phyloP scores from a whole-genome alignment of 2,888 invertebrate genomes.

The Linnaemya vulpina region DNA sequence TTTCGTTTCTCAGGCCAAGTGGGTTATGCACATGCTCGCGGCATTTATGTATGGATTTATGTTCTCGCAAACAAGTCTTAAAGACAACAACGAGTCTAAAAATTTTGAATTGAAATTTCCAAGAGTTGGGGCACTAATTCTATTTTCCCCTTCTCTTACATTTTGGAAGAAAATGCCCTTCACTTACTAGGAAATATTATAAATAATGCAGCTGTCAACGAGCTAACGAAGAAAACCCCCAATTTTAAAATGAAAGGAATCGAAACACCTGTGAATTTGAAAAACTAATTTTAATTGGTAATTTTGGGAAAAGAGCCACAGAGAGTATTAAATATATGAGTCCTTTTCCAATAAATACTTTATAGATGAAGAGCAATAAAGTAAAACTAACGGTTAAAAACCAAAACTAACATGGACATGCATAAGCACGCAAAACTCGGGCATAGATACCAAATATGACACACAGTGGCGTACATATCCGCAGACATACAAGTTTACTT shows the following conservation, averaged over 20 bases:
- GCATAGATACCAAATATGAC: slow-evolving; percentile 36
- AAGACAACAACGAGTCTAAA: not conserved
- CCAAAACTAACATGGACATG: slow-evolving; percentile 53
- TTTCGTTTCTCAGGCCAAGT: too few relatives aligned
- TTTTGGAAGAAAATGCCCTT: not conserved
- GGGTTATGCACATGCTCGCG: not conserved
- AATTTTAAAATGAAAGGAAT: slow-evolving; percentile 35
- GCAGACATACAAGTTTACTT: not conserved
- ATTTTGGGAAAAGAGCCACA: not conserved
- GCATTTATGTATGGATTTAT: not conserved
- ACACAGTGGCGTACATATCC: not conserved
- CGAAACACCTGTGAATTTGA: slow-evolving; percentile 59
- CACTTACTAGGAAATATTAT: slow-evolving; percentile 4
- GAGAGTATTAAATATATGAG: not conserved
- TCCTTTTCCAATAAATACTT: not conserved
- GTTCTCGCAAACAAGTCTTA: not conserved
- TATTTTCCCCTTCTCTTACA: not conserved
- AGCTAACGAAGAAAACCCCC: not conserved
- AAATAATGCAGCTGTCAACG: slow-evolving; percentile 12
- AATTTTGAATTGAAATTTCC: not conserved
- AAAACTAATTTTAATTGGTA: not conserved
- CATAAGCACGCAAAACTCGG: slow-evolving; percentile 58
- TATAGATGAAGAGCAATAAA: slow-evolving; percentile 38
- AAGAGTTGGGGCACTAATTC: not conserved
- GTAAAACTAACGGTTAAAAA: slow-evolving; percentile 10